These are phyloP conservation scores for Streptopelia turtur DNA, from an alignment of 2,797 vertebrate species.

Conservation along the genomic window DNA sequence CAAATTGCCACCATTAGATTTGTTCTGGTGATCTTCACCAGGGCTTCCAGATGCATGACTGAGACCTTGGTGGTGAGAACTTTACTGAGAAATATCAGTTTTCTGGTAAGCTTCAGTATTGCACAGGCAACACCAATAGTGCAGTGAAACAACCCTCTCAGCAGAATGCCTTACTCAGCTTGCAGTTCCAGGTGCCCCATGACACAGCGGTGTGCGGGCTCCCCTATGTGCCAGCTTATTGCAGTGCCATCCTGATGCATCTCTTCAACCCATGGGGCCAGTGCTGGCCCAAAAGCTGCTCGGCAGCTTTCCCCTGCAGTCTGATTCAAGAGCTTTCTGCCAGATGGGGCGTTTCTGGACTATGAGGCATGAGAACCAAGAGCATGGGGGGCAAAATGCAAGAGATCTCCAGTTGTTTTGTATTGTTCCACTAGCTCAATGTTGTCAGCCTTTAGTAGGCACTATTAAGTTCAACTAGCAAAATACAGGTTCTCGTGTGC, in stretches of 20 bases:
- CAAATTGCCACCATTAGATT: background rate
- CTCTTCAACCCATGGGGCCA: background rate
- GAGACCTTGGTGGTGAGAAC: background rate
- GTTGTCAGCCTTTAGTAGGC: background rate
- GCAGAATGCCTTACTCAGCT: background rate
- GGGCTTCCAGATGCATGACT: background rate
- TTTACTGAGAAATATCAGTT: background rate
- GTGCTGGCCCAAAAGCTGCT: background rate
- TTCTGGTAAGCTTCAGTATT: background rate
- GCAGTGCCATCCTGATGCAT: background rate
- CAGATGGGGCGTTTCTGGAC: background rate
- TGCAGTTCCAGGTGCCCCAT: background rate
- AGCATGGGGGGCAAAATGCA: background rate
- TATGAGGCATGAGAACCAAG: background rate
- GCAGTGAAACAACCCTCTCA: background rate
- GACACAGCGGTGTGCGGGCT: background rate
- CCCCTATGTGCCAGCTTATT: rapidly evolving
- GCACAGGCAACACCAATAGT: no score
- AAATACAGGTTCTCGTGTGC: background rate
- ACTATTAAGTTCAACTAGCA: background rate
- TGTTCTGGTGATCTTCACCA: background rate
- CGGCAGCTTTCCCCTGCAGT: background rate
- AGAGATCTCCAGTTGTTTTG: background rate
- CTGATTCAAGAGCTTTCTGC: background rate
- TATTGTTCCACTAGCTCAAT: no score